phyloP scores from a whole-genome alignment of 2,113 vertebrate species.

The Solenodon paradoxus region DNA sequence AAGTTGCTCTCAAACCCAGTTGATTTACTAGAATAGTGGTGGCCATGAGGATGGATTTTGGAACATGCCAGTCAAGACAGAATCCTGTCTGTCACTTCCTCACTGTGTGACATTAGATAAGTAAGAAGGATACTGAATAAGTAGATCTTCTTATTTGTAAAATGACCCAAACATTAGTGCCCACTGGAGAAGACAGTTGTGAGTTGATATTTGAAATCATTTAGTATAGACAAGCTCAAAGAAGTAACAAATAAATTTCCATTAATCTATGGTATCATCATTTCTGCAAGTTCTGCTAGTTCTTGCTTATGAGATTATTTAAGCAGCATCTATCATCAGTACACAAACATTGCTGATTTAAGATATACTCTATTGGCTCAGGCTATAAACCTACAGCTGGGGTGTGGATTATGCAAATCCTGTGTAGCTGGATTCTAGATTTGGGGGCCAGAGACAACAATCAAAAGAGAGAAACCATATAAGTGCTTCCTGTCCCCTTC shows the following conservation, averaged over 20 bases:
- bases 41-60: background rate
- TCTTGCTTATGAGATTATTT: background rate
- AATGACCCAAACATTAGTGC: background rate
- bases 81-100: background rate
- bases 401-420: no score
- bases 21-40: background rate
- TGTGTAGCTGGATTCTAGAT: no score
- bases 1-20: background rate
- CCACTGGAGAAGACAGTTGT: background rate
- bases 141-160: background rate
- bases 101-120: background rate
- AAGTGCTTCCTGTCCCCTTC: no score
- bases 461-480: no score
- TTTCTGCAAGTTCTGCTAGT: background rate
- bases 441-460: no score
- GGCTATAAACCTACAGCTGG: no score
- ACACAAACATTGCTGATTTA: background rate
- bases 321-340: background rate
- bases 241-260: background rate
- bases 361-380: no score
- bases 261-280: background rate
- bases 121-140: background rate
- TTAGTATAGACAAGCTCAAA: background rate
- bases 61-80: background rate
- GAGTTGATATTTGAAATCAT: background rate